Conservation (phyloP, 2,888 invertebrate species). For the Geotrupes spiniger region DNA sequence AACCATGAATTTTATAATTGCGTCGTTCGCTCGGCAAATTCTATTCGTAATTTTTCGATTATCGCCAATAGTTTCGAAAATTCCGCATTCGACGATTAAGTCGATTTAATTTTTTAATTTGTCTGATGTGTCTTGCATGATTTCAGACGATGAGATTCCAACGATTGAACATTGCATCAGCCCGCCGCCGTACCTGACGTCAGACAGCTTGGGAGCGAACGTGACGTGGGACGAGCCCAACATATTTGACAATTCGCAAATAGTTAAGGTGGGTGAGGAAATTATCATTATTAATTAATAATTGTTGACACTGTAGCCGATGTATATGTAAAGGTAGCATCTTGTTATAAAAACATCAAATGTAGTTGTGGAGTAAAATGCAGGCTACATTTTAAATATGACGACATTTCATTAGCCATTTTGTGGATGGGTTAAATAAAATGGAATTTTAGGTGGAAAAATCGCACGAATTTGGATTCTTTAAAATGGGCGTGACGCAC, state of each 20-base stretch:
- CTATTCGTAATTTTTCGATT: too few relatives aligned
- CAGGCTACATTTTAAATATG: too few relatives aligned
- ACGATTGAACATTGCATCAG: constrained; percentile 58
- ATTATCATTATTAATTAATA: constrained; percentile 1
- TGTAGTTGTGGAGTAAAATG: too few relatives aligned
- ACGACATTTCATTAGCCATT: not conserved
- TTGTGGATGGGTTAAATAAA: constrained; percentile 18
- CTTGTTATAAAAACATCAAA: too few relatives aligned
- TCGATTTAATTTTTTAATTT: too few relatives aligned
- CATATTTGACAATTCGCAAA: constrained; percentile 58
- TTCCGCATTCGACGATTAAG: too few relatives aligned
- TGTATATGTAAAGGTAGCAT: too few relatives aligned
- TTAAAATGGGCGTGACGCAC: constrained; percentile 56
- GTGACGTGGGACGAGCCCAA: constrained; percentile 60
- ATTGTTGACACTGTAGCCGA: too few relatives aligned
- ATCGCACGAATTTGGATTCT: constrained; percentile 50
- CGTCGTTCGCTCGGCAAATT: too few relatives aligned
- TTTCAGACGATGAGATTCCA: constrained; percentile 57
- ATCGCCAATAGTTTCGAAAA: too few relatives aligned
- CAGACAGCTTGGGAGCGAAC: constrained; percentile 44
- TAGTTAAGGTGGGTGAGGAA: constrained; percentile 32
- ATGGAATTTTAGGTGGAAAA: constrained; percentile 37
- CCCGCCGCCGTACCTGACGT: constrained; percentile 53
- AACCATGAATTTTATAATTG: too few relatives aligned
- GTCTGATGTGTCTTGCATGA: too few relatives aligned